These are phyloP conservation scores for Cotesia congregata DNA, from an alignment of 2,888 invertebrate genomes.

Conservation along the genomic window DNA sequence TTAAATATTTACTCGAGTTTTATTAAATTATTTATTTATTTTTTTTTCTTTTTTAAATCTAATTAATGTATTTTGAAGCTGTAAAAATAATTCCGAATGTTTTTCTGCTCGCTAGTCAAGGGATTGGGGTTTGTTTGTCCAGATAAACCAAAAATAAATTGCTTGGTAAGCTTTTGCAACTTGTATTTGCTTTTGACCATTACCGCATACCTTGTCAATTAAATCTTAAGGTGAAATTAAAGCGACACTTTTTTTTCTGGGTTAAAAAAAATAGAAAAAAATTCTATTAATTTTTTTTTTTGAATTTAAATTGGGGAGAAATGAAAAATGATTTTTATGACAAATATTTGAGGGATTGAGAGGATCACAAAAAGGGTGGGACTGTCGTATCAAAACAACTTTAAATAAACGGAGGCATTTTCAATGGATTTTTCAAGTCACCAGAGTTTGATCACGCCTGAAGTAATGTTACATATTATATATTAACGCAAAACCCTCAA, in stretches of 20 bases:
- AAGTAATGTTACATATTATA: slow-evolving; percentile 2
- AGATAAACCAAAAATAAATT: slow-evolving; percentile 13
- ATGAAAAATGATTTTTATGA: background rate
- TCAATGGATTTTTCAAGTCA: slow-evolving; percentile 48
- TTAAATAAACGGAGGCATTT: background rate
- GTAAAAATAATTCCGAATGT: background rate
- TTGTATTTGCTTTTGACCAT: slow-evolving; percentile 20
- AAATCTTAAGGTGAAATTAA: background rate
- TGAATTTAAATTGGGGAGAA: background rate
- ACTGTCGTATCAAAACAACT: background rate
- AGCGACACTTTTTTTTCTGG: background rate
- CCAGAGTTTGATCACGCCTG: slow-evolving; percentile 23
- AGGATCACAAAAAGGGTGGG: background rate
- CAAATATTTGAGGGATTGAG: background rate
- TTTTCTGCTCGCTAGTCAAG: background rate
- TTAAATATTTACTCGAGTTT: background rate
- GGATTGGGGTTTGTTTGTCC: background rate
- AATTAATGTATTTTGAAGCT: background rate
- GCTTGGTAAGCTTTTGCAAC: slow-evolving; percentile 29
- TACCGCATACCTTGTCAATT: slow-evolving; percentile 11
- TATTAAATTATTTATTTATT: slow-evolving; percentile 1
- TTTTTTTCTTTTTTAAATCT: background rate
- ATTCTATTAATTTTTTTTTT: background rate
- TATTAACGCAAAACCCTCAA: background rate
- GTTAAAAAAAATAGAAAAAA: background rate